phyloP scores from a whole-genome alignment of 2,113 vertebrate genomes.

The Cyanoderma ruficeps region DNA sequence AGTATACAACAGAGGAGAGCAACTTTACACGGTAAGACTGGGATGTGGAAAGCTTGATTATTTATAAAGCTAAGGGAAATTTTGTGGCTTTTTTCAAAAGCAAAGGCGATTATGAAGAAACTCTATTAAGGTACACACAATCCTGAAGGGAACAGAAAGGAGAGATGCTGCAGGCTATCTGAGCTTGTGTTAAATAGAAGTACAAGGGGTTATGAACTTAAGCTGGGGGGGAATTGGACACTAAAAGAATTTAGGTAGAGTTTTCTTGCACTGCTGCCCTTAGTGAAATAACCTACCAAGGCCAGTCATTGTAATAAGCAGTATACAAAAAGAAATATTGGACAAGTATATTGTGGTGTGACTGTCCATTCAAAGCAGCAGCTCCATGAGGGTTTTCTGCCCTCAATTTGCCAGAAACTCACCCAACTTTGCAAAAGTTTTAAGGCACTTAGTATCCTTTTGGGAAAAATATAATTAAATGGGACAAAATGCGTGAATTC shows the following conservation, averaged over 20 bases:
- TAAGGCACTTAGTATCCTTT: not conserved
- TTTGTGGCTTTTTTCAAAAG: conserved; percentile 59
- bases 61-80: conserved; percentile 60
- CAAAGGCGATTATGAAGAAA: conserved; percentile 64
- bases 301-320: conserved; percentile 68
- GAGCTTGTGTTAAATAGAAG: conserved; percentile 77
- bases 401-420: not conserved
- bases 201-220: conserved; percentile 80
- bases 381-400: not conserved
- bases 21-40: conserved; percentile 35
- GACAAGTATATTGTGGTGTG: conserved; percentile 1
- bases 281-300: conserved; percentile 61
- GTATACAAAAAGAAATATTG: conserved; percentile 58
- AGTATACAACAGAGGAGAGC: not conserved
- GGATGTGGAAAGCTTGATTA: conserved; percentile 61
- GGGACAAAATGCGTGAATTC: not conserved
- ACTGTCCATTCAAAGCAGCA: conserved; percentile 49
- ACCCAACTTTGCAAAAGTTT: not conserved
- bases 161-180: conserved; percentile 82
- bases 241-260: conserved; percentile 72
- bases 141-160: conserved; percentile 74
- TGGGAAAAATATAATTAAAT: not conserved
- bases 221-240: conserved; percentile 68
- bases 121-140: conserved; percentile 68
- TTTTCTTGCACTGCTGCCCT: conserved; percentile 70